Evolutionary conservation across 2,888 invertebrate genomes (phyloP).

Genomic region (Rhamphomyia laevipes): DNA sequence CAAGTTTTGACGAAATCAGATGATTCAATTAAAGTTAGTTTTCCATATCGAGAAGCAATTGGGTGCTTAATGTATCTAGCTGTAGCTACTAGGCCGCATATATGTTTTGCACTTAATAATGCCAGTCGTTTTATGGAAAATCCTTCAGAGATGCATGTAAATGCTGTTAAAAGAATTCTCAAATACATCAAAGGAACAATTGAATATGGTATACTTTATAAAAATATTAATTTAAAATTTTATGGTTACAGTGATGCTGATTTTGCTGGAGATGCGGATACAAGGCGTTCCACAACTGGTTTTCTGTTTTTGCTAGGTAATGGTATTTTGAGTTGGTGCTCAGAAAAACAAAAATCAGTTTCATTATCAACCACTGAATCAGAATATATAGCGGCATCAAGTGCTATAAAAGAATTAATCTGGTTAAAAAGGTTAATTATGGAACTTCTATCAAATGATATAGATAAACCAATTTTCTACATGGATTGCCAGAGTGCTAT

Average conservation of each 20-base stretch:
- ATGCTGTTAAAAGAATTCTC: constrained; percentile 2
- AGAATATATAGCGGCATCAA: constrained; percentile 23
- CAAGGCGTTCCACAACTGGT: constrained; percentile 16
- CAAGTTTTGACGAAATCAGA: background rate
- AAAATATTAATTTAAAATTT: background rate
- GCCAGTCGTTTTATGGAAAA: background rate
- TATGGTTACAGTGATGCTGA: constrained; percentile 15
- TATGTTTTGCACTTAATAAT: background rate
- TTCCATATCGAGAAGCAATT: constrained; percentile 5
- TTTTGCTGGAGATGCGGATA: constrained; percentile 14
- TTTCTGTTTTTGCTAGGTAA: constrained; percentile 16
- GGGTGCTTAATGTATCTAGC: constrained; percentile 3
- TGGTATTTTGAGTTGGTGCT: constrained; percentile 22
- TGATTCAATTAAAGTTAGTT: background rate
- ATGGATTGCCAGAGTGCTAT: constrained; percentile 19
- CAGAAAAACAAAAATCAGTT: constrained; percentile 21
- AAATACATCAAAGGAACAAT: constrained; percentile 1
- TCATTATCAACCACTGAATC: constrained; percentile 22
- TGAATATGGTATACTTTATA: background rate
- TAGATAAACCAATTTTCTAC: constrained; percentile 9
- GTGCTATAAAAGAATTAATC: constrained; percentile 19
- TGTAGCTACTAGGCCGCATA: constrained; percentile 1
- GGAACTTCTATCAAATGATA: background rate
- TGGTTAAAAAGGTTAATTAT: constrained; percentile 19
- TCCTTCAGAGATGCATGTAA: background rate